Evolutionary conservation across 64 coral and sea anemone genomes (phyloP), one percentile per base, ranked within the genome.

Genomic region (Dendrophyllia cribrosa): DNA sequence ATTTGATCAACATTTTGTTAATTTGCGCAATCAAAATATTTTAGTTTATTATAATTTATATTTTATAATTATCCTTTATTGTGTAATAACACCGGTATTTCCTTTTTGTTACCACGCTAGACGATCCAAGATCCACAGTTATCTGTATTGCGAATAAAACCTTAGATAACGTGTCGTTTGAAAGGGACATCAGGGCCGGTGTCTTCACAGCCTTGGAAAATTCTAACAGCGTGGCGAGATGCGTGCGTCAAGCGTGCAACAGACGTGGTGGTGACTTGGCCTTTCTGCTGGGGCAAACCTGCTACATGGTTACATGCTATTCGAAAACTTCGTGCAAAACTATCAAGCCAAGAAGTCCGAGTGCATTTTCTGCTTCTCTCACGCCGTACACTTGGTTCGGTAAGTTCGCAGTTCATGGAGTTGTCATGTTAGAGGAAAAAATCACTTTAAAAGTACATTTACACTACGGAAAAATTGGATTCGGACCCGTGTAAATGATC

Each of bases 371-470:
- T 3, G 53, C 91, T 23, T 88, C 74, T 7, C 47, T 94, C 43
- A 85, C 95, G 6, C 92, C 46, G 4, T 97, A 97, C 84, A 94
- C 62, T 34, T 97, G 76, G 76, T 97, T 97, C 67, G 95, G 95
- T 97, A 76, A 67, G 88, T 90, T 7, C 12, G 53, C 53, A 56
- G 7, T 56, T 56, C 12, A 12, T 56, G 7, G 3, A 56, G 53
- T 34, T 34, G 34, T 34, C 34, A 34, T 34, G 34, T 34, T 34
- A 34, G 34, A 34, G 34, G 34, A 34, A 34, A 34, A 34, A 34
- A 1, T 34, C 34, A 34, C 34, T 34, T 34, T 34, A 34, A 1
- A 34, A 34, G 34, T 34, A 34, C 34, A 34, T 34, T 34, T 34
- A 34, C 34, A 0, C 34, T 34, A 34, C 34, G 2, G 34, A 34